Conservation (phyloP, 1,140 invertebrate species). For the Drosophila sp. region DNA sequence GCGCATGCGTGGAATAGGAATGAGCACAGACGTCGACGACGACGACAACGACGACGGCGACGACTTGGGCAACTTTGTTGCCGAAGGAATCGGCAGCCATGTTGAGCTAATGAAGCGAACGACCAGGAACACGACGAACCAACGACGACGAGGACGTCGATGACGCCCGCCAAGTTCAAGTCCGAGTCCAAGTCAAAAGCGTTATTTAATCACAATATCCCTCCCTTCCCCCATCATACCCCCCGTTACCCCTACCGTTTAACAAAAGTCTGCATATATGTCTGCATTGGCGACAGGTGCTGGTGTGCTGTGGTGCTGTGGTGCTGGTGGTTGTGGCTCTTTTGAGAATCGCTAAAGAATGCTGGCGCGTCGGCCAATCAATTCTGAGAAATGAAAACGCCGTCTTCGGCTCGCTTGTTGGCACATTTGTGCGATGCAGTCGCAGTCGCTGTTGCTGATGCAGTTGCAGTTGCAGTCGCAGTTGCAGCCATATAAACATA, state of each 20-base stretch:
- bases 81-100: slow-evolving; percentile 33
- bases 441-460: slow-evolving; percentile 24
- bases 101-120: slow-evolving; percentile 68
- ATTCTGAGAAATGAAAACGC: slow-evolving; percentile 80
- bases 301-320: slow-evolving; percentile 34
- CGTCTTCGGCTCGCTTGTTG: slow-evolving; percentile 68
- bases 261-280: slow-evolving; percentile 32
- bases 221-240: background rate
- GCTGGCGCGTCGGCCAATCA: slow-evolving; percentile 75
- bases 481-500: slow-evolving; percentile 62
- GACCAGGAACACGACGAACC: slow-evolving; percentile 31
- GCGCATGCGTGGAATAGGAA: slow-evolving; percentile 75
- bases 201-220: slow-evolving; percentile 78
- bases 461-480: slow-evolving; percentile 21
- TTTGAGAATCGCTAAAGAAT: slow-evolving; percentile 52
- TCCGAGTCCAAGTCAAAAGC: slow-evolving; percentile 49
- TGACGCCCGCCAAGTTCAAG: slow-evolving; percentile 61
- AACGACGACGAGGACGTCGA: slow-evolving; percentile 16
- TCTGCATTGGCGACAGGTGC: slow-evolving; percentile 33
- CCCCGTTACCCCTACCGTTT: background rate
- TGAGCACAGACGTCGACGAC: slow-evolving; percentile 44
- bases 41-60: background rate
- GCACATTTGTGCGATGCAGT: slow-evolving; percentile 68
- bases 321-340: slow-evolving; percentile 19
- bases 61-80: slow-evolving; percentile 47